phyloP scores from a whole-genome alignment of 2,797 vertebrate genomes.

The Enteromius afrohamiltoni region DNA sequence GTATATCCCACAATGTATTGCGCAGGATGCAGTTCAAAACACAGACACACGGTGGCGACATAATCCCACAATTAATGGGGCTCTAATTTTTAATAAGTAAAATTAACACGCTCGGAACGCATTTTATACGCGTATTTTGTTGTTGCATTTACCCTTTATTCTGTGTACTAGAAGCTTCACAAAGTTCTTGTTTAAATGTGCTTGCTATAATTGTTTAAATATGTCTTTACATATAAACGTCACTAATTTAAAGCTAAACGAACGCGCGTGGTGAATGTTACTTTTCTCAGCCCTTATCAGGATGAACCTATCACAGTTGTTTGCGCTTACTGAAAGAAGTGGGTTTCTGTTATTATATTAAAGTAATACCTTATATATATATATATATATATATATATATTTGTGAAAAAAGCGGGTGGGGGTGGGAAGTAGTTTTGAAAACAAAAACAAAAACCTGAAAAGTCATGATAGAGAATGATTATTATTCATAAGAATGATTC shows the following conservation, averaged over 20 bases:
- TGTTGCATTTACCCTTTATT: too few relatives aligned
- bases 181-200: too few relatives aligned
- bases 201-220: background rate
- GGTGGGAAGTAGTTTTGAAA: too few relatives aligned
- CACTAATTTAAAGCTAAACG: background rate
- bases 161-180: background rate
- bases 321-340: background rate
- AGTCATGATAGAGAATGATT: too few relatives aligned
- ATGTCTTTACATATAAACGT: background rate
- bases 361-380: background rate
- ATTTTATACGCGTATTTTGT: background rate
- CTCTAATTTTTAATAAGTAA: background rate
- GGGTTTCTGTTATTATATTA: background rate
- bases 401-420: too few relatives aligned
- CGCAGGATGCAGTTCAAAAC: constrained; percentile 9
- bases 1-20: constrained; percentile 36
- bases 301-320: background rate
- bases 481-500: too few relatives aligned
- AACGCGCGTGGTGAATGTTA: background rate
- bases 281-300: background rate
- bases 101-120: background rate
- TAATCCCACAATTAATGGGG: background rate
- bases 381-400: too few relatives aligned
- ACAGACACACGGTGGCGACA: constrained; percentile 16
- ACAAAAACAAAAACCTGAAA: too few relatives aligned